Percentiles rank a stretch among this genome's conserved stretches.
phyloP scores from a whole-genome alignment of 2,797 vertebrate genomes.

The Premnoplex brunnescens region DNA sequence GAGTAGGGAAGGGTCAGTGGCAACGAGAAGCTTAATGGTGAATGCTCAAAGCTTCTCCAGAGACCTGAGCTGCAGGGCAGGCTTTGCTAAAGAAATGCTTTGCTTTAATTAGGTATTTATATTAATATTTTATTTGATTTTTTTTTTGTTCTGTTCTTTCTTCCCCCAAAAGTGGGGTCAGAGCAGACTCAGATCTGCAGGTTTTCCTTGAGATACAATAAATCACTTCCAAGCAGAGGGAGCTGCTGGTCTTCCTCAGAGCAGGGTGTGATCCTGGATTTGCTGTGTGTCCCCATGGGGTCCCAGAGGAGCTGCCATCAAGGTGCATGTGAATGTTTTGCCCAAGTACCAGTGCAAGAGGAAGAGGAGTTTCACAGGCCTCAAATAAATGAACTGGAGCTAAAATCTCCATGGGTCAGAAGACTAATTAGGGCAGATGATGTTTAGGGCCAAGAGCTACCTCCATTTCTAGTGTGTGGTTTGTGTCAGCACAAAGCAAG shows the following conservation, averaged over 20 bases:
- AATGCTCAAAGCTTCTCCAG: background rate
- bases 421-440: background rate
- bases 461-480: background rate
- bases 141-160: background rate
- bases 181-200: background rate
- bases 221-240: background rate
- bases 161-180: background rate
- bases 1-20: background rate
- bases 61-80: background rate
- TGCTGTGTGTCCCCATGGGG: background rate
- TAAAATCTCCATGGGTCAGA: background rate
- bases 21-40: background rate
- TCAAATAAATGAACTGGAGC: background rate
- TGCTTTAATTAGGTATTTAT: background rate
- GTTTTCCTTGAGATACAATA: background rate
- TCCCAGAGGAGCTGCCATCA: background rate
- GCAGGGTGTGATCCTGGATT: background rate
- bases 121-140: constrained; percentile 27
- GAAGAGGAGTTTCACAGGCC: background rate
- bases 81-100: background rate
- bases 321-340: background rate
- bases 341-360: background rate
- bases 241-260: background rate
- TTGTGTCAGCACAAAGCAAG: background rate
- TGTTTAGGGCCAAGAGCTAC: background rate